Evolutionary conservation across 2,113 vertebrate species (phyloP).

Genomic region (Pica pica): DNA sequence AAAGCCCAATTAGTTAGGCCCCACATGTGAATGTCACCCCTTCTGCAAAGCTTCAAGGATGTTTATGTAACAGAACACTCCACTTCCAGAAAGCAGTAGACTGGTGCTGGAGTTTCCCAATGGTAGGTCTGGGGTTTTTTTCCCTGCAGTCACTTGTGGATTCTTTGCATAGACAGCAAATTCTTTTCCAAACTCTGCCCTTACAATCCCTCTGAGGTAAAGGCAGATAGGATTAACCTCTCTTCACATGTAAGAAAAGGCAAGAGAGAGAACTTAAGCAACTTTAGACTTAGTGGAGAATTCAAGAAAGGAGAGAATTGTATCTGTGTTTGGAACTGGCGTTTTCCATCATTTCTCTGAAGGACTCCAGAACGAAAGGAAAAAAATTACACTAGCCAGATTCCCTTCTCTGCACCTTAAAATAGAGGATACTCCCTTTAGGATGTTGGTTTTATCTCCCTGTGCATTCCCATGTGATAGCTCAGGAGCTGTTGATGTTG

Average conservation of each 20-base stretch:
- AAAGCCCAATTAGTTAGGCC: slow-evolving; percentile 57
- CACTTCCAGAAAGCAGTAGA: slow-evolving; percentile 30
- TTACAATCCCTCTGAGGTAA: slow-evolving; percentile 33
- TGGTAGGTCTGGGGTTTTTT: neutral
- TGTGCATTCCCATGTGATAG: slow-evolving; percentile 50
- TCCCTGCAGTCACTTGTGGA: neutral
- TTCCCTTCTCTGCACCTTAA: slow-evolving; percentile 7
- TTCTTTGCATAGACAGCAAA: slow-evolving; percentile 33
- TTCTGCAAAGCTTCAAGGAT: slow-evolving; percentile 55
- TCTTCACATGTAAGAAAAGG: neutral
- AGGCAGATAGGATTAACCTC: slow-evolving; percentile 27
- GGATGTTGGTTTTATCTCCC: slow-evolving; percentile 32
- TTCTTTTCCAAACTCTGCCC: slow-evolving; percentile 31
- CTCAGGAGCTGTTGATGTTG: slow-evolving; percentile 57
- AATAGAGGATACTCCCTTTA: slow-evolving; percentile 15
- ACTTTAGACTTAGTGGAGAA: neutral
- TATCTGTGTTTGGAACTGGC: neutral
- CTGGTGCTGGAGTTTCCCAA: slow-evolving; percentile 30
- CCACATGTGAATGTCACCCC: slow-evolving; percentile 45
- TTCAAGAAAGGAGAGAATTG: neutral
- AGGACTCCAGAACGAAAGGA: neutral
- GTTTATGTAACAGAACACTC: slow-evolving; percentile 55
- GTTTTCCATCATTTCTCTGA: neutral
- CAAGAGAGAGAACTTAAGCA: neutral
- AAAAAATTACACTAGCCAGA: neutral